Evolutionary conservation across 2,888 invertebrate genomes (phyloP), one percentile per base, ranked within the genome.

Genomic region (Laspeyria flexula): DNA sequence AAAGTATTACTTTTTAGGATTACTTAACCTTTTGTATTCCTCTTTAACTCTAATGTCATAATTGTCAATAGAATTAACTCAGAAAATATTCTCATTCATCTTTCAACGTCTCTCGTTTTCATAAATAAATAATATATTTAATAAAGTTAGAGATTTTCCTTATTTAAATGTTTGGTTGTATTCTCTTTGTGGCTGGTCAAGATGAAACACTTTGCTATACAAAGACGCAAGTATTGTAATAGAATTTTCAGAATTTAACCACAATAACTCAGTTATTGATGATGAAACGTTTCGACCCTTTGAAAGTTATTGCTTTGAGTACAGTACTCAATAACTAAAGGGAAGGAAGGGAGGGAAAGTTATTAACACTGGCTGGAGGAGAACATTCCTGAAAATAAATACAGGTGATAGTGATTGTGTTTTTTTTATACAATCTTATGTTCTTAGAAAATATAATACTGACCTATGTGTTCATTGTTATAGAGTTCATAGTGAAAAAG

Each of bases 201-300:
- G 21, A 33, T n/a, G 31, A 21, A 21, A 3, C 5, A 30, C 30
- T 31, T 33, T 33, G 33, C 15, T 1, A 34, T 3, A 37, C 11
- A 33, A 42, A 42, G 21, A 16, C 42, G 18, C 31, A 21, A 10
- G 33, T 23, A 25, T 33, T 7, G 25, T 33, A 43, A 43, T 34
- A 25, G 7, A 25, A 16, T 25, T 43, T 43, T 23, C 21, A n/a
- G 1, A 43, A 15, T 7, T n/a, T 11, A 34, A 33, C 33, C 11
- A 23, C 12, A 13, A 13, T 34, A 33, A 43, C 33, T 33, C 9
- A 43, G 16, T 34, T 25, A 25, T 16, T 25, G 33, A 13, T 4
- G 42, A 33, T 11, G 21, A 33, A 30, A 33, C 21, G 23, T 13
- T 42, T 42, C 23, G 13, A 42, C 21, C n/a, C n/a, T 42, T 23